phyloP scores from a whole-genome alignment of 2,797 vertebrate species.

The Nothura maculosa region DNA sequence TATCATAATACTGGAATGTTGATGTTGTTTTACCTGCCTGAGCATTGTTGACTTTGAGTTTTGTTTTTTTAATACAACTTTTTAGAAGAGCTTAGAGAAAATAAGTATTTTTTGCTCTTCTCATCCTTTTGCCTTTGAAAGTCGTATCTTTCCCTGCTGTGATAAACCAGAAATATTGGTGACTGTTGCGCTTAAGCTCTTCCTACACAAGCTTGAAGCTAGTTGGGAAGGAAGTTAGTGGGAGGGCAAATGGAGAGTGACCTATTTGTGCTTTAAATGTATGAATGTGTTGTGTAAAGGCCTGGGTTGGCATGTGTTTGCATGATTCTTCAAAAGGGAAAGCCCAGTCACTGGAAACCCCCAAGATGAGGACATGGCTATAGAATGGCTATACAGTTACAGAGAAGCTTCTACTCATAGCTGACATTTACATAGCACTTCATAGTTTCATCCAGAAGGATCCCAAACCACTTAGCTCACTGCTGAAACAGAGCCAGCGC shows the following conservation, averaged over 20 bases:
- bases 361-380: conserved; percentile 28
- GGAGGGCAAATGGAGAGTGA: conserved; percentile 53
- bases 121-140: conserved; percentile 42
- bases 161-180: conserved; percentile 53
- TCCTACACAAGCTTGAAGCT: conserved; percentile 39
- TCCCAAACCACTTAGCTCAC: conserved; percentile 64
- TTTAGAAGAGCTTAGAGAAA: not conserved
- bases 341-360: conserved; percentile 8
- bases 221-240: conserved; percentile 45
- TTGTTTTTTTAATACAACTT: not conserved
- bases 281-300: conserved; percentile 26
- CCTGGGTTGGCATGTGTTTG: conserved; percentile 36
- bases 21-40: not conserved
- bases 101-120: not conserved
- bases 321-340: conserved; percentile 20
- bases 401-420: conserved; percentile 39
- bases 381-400: conserved; percentile 18
- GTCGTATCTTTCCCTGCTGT: conserved; percentile 19
- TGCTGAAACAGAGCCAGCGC: not conserved
- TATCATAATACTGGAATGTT: not conserved
- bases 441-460: conserved; percentile 20
- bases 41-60: conserved; percentile 2
- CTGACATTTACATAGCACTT: conserved; percentile 41
- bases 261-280: conserved; percentile 66
- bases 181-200: conserved; percentile 54